A percentile compares a stretch with the other conserved stretches of the same genome.
These are phyloP conservation scores for Merodon equestris DNA, from an alignment of 2,888 invertebrate species.

Conservation along the genomic window DNA sequence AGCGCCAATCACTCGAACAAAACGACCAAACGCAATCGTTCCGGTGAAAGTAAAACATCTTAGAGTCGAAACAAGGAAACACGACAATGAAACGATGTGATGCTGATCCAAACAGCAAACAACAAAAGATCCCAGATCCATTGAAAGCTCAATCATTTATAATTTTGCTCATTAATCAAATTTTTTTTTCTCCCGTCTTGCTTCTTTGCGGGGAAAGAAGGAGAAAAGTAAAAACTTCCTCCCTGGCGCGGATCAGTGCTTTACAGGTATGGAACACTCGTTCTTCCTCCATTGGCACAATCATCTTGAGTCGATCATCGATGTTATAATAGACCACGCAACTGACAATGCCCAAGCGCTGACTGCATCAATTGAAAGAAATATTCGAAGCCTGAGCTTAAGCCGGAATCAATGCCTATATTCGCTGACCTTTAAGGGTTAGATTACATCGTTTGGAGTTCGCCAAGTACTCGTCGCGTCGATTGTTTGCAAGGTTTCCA, in stretches of 20 bases:
- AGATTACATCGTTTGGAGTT: conserved; percentile 56
- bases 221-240: too few species aligned
- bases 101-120: conserved; percentile 29
- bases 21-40: conserved; percentile 25
- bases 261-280: conserved; percentile 22
- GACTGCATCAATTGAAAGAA: conserved; percentile 12
- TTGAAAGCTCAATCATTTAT: conserved; percentile 58
- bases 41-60: conserved; percentile 48
- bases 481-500: conserved; percentile 43
- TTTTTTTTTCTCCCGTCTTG: conserved; percentile 25
- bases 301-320: conserved; percentile 8
- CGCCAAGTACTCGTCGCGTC: neutral
- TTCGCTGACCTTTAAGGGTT: conserved; percentile 64
- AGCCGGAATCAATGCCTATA: too few species aligned
- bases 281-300: neutral
- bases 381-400: conserved; percentile 22
- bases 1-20: neutral
- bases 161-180: conserved; percentile 67
- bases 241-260: neutral
- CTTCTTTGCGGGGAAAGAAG: too few species aligned
- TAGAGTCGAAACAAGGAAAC: conserved; percentile 28
- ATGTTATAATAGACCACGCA: conserved; percentile 49
- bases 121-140: conserved; percentile 61
- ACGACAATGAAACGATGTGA: conserved; percentile 1
- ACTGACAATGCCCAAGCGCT: conserved; percentile 34